Conservation (phyloP, 2,797 vertebrate species). For the Onychomys torridus region DNA sequence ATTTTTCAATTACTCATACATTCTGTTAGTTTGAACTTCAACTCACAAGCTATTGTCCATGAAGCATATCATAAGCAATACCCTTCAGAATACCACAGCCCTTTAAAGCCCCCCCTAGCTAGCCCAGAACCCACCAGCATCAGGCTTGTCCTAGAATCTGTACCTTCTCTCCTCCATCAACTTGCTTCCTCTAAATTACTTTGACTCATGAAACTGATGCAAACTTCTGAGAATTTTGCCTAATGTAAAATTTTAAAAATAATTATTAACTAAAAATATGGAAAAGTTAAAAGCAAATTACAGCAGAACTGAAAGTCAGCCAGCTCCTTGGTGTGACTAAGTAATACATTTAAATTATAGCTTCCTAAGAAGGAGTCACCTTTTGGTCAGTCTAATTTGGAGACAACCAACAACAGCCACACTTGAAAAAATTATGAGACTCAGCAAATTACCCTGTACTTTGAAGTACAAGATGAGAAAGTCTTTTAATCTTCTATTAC, state of each 20-base stretch:
- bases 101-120: too few species aligned
- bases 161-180: neutral
- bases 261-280: neutral
- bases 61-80: neutral
- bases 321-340: constrained; percentile 5
- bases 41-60: neutral
- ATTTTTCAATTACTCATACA: neutral
- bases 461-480: neutral
- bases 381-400: neutral
- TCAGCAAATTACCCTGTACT: neutral
- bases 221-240: neutral
- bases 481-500: constrained; percentile 13
- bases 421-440: constrained; percentile 15
- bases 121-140: neutral
- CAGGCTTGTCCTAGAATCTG: neutral
- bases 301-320: neutral
- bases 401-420: neutral
- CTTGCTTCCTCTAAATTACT: neutral
- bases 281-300: neutral
- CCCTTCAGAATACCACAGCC: neutral
- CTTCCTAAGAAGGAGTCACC: neutral
- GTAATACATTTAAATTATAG: constrained; percentile 5
- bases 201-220: neutral
- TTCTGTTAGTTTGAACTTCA: constrained; percentile 24
- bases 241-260: neutral